Evolutionary conservation across 1,140 invertebrate species (phyloP), one percentile per base, ranked within the genome.

Genomic region (Brachionus rotundiformis): DNA sequence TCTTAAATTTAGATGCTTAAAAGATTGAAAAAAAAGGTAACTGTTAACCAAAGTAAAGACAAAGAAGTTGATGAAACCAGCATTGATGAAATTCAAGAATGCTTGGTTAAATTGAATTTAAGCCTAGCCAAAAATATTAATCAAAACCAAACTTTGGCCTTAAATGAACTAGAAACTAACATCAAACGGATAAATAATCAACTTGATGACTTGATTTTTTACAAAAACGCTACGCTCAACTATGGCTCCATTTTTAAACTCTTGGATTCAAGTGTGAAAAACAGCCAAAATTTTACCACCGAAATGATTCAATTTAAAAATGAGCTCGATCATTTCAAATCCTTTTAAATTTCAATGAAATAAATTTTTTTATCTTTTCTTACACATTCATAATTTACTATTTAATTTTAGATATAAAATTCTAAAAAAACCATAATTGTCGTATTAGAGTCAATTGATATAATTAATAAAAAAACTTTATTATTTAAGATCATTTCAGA

Each of bases 381-480:
- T n/a, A n/a, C n/a, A n/a, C n/a, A n/a, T n/a, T n/a, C n/a, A n/a
- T n/a, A n/a, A n/a, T n/a, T n/a, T n/a, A n/a, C n/a, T n/a, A n/a
- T n/a, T n/a, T n/a, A n/a, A 63, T 27, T 63, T 63, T 63, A 63
- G 59, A 63, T 63, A 27, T 63, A 63, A 63, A 63, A 63, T 63
- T 63, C 59, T 63, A 63, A 63, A 27, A 27, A 49, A 49, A 49
- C n/a, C n/a, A n/a, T n/a, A n/a, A n/a, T n/a, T n/a, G n/a, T n/a
- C n/a, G n/a, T n/a, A n/a, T n/a, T n/a, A n/a, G n/a, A n/a, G n/a
- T n/a, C n/a, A n/a, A n/a, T n/a, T n/a, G n/a, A n/a, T n/a, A 63
- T n/a, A 49, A 49, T n/a, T 49, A 19, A 16, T 49, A 3, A 49
- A 49, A 49, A 49, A 49, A 49, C 13, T 11, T 39, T 41, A 59